A percentile compares a stretch with the other conserved stretches of the same genome.
Evolutionary conservation across 2,888 invertebrate genomes (phyloP).

Genomic region (Thecophora atra): DNA sequence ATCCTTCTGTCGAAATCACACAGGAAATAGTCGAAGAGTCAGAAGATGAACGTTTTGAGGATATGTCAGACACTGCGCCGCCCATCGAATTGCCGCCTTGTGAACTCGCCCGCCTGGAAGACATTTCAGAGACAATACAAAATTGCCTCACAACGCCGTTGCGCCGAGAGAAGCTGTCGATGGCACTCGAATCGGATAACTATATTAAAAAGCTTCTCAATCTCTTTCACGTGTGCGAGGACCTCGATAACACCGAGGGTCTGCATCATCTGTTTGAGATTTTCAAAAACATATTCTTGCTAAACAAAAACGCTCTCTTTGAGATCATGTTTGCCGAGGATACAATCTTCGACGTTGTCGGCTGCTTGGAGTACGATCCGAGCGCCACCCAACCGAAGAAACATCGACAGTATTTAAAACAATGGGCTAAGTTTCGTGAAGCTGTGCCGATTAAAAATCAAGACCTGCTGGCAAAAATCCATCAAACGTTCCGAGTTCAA

Average conservation of each 20-base stretch:
- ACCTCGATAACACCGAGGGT: slow-evolving; percentile 92
- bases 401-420: slow-evolving; percentile 95
- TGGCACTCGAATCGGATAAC: slow-evolving; percentile 91
- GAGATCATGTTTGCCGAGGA: slow-evolving; percentile 98
- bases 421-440: slow-evolving; percentile 90
- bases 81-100: slow-evolving; percentile 95
- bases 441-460: slow-evolving; percentile 95
- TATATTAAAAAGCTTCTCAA: slow-evolving; percentile 95
- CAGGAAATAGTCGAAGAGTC: slow-evolving; percentile 96
- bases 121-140: slow-evolving; percentile 92
- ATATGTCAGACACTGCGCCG: slow-evolving; percentile 93
- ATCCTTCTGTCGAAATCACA: slow-evolving; percentile 97
- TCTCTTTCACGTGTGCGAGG: slow-evolving; percentile 97
- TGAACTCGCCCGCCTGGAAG: slow-evolving; percentile 91
- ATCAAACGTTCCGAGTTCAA: slow-evolving; percentile 99
- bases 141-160: slow-evolving; percentile 89
- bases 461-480: slow-evolving; percentile 96
- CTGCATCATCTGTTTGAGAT: slow-evolving; percentile 97
- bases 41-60: slow-evolving; percentile 96
- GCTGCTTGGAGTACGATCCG: slow-evolving; percentile 98
- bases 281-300: slow-evolving; percentile 97
- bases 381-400: slow-evolving; percentile 84
- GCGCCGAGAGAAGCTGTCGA: slow-evolving; percentile 92
- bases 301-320: slow-evolving; percentile 96
- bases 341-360: slow-evolving; percentile 96